Base-by-base conservation (phyloP, 1,140 invertebrate genomes). In the Polypedilum pembai region DNA sequence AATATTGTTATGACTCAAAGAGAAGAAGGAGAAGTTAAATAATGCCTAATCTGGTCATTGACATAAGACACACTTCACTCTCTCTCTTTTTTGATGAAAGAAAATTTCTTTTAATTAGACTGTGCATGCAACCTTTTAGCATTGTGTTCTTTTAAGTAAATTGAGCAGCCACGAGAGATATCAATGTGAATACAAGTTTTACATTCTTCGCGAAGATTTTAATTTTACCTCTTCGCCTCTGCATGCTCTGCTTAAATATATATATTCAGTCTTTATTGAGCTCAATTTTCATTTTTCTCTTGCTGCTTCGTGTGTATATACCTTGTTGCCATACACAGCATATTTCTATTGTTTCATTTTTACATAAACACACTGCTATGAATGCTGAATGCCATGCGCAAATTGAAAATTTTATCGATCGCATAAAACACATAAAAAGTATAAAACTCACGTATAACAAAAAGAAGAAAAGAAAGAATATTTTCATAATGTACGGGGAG, bases 331-430 rank as follows among this genome's bases (percentile, higher is more conserved):
- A 18, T 56, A 18, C 65, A 69, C 65, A 69, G 65, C 65, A 69
- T 69, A 20, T 69, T 69, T 69, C 65, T 69, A 69, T 69, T 69
- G 65, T 69, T 69, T 69, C 65, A 69, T 69, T 69, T 69, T 69
- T 20, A 69, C 65, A 69, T 69, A 69, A 69, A 69, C 20, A 69
- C 65, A 69, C 65, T 69, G 20, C 65, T 18, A 10, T 69, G 65
- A 69, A 56, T 56, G 45, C 45, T 56, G 45, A 69, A 69, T 69
- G 65, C 65, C 65, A 69, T 69, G 65, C 65, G 65, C 65, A 69
- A 69, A 69, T 69, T 69, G 65, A 69, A 69, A 69, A 69, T 21
- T 69, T 69, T 69, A 69, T 69, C 65, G 65, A 69, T 69, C 65
- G 65, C 65, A 69, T 20, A 69, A 69, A 18, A 20, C 65, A 69